Evolutionary conservation across 1,140 invertebrate species (phyloP), one percentile per base, ranked within the genome.

Genomic region (Vanessa atalanta): DNA sequence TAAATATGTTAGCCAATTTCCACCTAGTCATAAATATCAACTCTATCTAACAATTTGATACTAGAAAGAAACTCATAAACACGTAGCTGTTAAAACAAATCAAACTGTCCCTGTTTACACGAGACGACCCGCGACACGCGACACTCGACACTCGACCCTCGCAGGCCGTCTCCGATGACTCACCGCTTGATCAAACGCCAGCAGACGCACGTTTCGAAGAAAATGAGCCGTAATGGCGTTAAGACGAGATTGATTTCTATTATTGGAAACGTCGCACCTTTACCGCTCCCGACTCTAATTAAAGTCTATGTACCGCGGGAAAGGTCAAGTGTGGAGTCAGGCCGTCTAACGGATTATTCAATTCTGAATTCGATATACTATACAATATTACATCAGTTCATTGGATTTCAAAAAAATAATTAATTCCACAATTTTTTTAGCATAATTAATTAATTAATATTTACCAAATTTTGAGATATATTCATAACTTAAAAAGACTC

Each of bases 121-220:
- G 37, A 64, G 16, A 55, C 50, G 8, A 48, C 55, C 8, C 20
- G 37, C 20, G 31, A 37, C 31, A 20, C 20, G 20, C 20, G 20
- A 9, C 37, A 43, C 26, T 31, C 26, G 26, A 31, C 26, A 43
- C 26, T 31, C 26, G 26, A 31, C 26, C 26, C 26, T 20, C 37
- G 37, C 37, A 9, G 37, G 37, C 37, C 9, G 37, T 43, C 37
- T 43, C 65, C 11, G 47, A 67, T 75, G 73, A 75, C n/a, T 75
- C 73, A 71, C 31, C 47, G 63, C 51, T 60, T 48, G 68, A 67
- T 75, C 73, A 75, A 60, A 63, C 73, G 63, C 61, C 68, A 75
- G n/a, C 16, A 61, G 13, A 37, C 43, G 37, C 57, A 64, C 61
- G 12, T 43, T 66, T 67, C 69, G 63, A 70, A 66, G 55, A 71